A percentile compares a stretch with the other conserved stretches of the same genome.
Evolutionary conservation across 2,113 vertebrate species (phyloP).

Genomic region (Tachysurus vachellii): DNA sequence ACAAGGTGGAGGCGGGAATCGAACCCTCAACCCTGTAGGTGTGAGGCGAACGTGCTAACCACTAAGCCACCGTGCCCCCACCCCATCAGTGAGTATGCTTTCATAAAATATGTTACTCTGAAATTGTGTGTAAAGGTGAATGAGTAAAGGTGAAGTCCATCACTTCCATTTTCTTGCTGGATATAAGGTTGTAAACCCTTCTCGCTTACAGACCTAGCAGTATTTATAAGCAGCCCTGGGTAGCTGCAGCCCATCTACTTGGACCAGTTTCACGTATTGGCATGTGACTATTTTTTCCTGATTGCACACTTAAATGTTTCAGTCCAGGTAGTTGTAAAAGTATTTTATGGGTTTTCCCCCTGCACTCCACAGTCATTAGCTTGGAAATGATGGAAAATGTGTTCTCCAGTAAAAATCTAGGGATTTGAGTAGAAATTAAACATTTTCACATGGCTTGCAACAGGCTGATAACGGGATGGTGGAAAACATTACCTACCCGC

Average conservation of each 20-base stretch:
- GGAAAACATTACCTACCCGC: background rate
- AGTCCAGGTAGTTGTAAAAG: conserved; percentile 39
- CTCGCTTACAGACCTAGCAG: background rate
- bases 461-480: background rate
- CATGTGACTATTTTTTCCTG: conserved; percentile 6
- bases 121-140: background rate
- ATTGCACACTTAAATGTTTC: conserved; percentile 9
- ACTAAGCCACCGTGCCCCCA: no score
- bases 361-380: conserved; percentile 9
- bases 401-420: conserved; percentile 25
- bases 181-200: background rate
- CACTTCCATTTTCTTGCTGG: background rate
- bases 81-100: background rate
- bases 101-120: background rate
- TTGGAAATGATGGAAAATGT: conserved; percentile 16
- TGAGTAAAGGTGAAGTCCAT: background rate
- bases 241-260: background rate
- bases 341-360: conserved; percentile 16
- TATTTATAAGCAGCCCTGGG: background rate
- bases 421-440: conserved; percentile 26
- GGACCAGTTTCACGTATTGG: background rate
- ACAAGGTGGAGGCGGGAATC: no score
- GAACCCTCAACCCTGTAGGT: no score
- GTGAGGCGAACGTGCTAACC: no score
- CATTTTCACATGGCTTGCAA: background rate